Evolutionary conservation across 2,888 invertebrate genomes (phyloP).

Genomic region (Pachymerium ferrugineum): DNA sequence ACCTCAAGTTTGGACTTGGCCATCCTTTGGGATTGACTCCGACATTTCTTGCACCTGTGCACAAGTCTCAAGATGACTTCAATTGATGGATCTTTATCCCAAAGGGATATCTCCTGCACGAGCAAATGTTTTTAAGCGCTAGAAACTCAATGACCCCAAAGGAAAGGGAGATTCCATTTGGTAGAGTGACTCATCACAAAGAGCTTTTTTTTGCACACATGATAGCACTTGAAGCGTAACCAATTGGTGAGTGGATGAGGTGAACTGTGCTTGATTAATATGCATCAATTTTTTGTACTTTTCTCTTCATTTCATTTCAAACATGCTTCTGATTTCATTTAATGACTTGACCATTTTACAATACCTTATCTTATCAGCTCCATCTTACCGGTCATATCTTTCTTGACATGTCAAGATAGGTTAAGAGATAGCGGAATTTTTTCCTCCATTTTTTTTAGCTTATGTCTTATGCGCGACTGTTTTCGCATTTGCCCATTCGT

Average conservation of each 20-base stretch:
- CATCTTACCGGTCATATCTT: slow-evolving; percentile 1
- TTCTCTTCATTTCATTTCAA: background rate
- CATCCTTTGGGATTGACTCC: background rate
- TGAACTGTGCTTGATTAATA: slow-evolving; percentile 11
- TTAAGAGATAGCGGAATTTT: background rate
- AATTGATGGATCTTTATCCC: slow-evolving; percentile 19
- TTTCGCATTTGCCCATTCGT: background rate
- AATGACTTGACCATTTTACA: background rate
- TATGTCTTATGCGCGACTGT: background rate
- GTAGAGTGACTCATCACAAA: slow-evolving; percentile 23
- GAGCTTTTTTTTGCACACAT: slow-evolving; percentile 17
- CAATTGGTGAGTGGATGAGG: slow-evolving; percentile 13
- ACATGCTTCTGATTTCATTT: slow-evolving; percentile 11
- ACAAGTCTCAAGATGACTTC: background rate
- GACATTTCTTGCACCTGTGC: background rate
- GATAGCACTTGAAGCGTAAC: slow-evolving; percentile 25
- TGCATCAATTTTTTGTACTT: background rate
- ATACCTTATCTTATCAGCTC: background rate
- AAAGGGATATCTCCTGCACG: background rate
- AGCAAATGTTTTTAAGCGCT: slow-evolving; percentile 12
- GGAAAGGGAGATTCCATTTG: slow-evolving; percentile 10
- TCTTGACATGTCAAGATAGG: background rate
- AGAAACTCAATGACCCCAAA: background rate
- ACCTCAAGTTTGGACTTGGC: background rate
- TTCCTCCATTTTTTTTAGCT: background rate